Base-by-base conservation (phyloP, 2,113 vertebrate species). In the Hippoglossus stenolepis region DNA sequence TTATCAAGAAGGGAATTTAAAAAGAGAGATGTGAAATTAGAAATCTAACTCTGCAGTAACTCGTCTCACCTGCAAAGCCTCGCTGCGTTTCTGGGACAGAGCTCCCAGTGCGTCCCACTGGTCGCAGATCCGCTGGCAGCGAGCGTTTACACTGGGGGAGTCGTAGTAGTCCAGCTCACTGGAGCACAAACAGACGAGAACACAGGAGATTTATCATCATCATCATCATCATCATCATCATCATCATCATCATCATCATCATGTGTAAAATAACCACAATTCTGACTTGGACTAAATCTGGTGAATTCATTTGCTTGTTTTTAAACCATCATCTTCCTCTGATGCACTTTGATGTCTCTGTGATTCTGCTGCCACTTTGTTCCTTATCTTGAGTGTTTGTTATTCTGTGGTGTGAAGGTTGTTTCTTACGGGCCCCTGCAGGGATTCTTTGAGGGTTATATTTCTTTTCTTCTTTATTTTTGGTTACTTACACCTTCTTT, bases 121-220 rank as follows among this genome's bases (percentile, higher is more conserved):
- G 89, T 99, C 98, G 90, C 98, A 99, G 90, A 99, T 99, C 90
- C 94, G 94, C 93, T 99, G 98, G 94, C 97, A 99, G 86, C 97
- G 96, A 86, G 95, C 95, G 43, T 99, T 99, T 82, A 99, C 97
- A 87, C 95, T 99, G 70, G 97, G 97, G 73, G 97, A 99, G 93
- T 99, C 97, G 0, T 98, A 99, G 89, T 99, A 99, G 91, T 99
- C 97, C 95, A 99, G 92, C 96, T 99, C 98, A 84, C 98, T 99
- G 77, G 1, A 65, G 59, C 26, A 84, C 80, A 72, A n/a, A 85
- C 54, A 73, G 18, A n/a, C 51, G 14, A 15, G 49, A 51, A 0
- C 49, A 51, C 49, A 45, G 14, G 12, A 28, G 31, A 23, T 13
- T 38, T 23, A n/a, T 51, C 20, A 56, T 23, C 13, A 18, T 38